A percentile compares a stretch with the other conserved stretches of the same genome.
Conservation (phyloP, 1,140 invertebrate species). For the Thaumatotibia leucotreta region DNA sequence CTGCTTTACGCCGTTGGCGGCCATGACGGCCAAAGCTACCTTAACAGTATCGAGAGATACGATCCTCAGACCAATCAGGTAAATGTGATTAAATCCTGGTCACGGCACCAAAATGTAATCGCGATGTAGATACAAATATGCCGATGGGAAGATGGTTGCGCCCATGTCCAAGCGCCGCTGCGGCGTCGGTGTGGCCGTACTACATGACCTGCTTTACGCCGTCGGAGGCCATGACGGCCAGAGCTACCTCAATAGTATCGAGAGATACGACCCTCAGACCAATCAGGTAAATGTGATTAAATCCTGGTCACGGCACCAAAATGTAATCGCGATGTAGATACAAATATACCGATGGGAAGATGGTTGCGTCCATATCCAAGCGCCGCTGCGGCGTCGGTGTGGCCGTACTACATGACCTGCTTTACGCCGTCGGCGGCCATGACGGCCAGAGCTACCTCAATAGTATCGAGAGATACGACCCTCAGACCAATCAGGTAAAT, state of each 20-base stretch:
- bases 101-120: too few relatives aligned
- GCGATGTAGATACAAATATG: too few relatives aligned
- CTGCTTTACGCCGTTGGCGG: slow-evolving; percentile 98
- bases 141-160: slow-evolving; percentile 99
- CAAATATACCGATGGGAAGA: background rate
- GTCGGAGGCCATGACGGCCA: slow-evolving; percentile 99
- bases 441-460: slow-evolving; percentile 99
- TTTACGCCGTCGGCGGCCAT: slow-evolving; percentile 98
- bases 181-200: slow-evolving; percentile 98
- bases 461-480: slow-evolving; percentile 96
- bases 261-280: slow-evolving; percentile 97
- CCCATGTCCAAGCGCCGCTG: slow-evolving; percentile 98
- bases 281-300: slow-evolving; percentile 85
- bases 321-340: too few relatives aligned
- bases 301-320: too few relatives aligned
- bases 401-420: slow-evolving; percentile 94
- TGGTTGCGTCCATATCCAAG: background rate
- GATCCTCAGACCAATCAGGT: slow-evolving; percentile 87
- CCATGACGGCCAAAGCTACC: slow-evolving; percentile 99
- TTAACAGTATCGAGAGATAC: slow-evolving; percentile 95
- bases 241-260: slow-evolving; percentile 96
- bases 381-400: too few relatives aligned
- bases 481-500: slow-evolving; percentile 84
- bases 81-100: too few relatives aligned
- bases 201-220: slow-evolving; percentile 96